Evolutionary conservation across 35 echinoderm and acorn worm genomes (phyloP).

Genomic region (Ophioderma brevispina): DNA sequence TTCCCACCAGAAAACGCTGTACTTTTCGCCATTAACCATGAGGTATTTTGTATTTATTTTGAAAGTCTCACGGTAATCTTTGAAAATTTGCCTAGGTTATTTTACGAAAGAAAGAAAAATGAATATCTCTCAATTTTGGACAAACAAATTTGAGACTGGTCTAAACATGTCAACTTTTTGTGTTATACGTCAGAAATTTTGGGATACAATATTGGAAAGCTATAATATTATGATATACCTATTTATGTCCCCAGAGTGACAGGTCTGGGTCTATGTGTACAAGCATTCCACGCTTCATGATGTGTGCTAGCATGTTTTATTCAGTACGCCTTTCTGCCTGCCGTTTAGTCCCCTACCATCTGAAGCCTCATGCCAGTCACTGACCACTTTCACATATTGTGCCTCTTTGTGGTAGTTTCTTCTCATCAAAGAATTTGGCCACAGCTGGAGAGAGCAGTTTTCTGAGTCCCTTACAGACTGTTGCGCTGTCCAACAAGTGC

Average conservation of each 20-base stretch:
- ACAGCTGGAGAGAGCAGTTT: not conserved
- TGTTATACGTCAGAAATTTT: not conserved
- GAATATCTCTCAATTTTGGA: no score
- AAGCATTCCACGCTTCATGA: not conserved
- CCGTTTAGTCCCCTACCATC: not conserved
- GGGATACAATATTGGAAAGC: not conserved
- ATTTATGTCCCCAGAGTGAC: not conserved
- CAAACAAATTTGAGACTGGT: not conserved
- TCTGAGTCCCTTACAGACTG: not conserved
- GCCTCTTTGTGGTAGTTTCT: not conserved
- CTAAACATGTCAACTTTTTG: not conserved
- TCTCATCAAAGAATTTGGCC: not conserved
- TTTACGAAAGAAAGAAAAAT: no score
- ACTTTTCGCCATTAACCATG: no score
- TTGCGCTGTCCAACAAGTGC: not conserved
- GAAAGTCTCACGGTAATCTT: no score
- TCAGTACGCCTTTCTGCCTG: not conserved
- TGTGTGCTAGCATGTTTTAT: not conserved
- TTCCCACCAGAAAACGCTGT: no score
- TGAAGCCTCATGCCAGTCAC: not conserved
- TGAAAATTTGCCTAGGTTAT: no score
- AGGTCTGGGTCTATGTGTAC: not conserved
- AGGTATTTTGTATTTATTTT: no score
- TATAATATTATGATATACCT: not conserved
- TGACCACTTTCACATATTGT: not conserved